Base-by-base conservation (phyloP, 2,888 invertebrate species). In the Sarcophaga rosellei region DNA sequence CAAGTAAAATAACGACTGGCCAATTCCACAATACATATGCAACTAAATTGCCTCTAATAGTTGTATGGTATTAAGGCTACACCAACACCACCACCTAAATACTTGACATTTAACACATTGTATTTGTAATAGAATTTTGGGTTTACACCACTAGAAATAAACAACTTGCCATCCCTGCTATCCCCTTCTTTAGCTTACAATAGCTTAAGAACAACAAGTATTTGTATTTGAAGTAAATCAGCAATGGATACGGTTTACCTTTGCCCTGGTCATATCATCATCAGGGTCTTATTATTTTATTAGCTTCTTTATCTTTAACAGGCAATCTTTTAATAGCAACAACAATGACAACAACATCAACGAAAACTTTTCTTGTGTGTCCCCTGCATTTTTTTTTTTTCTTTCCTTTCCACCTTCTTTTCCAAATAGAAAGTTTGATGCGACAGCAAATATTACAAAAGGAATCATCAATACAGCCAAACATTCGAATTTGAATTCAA, bases 81-180 rank as follows among this genome's bases (percentile, higher is more conserved):
- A 59, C 61, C 21, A 44, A 75, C 25, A 62, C 47, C 25, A 73
- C 81, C 84, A 75, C 72, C 83, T 81, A 81, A 86, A 84, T 81
- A 81, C 86, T 81, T 84, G 86, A 86, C 86, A 86, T 86, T 86
- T 86, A 86, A 84, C 86, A 86, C 86, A 86, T 86, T 81, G 84
- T 81, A 70, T 77, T 77, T 77, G 81, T 86, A 69, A 65, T 53
- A 74, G 72, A 53, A 74, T 80, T 77, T 53, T 1, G 12, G 35
- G 35, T 35, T 35, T 35, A 35, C 10, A 35, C 35, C 35, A 35
- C 8, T 10, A 35, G 8, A 10, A 35, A 35, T 2, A 35, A 35
- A 35, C 2, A 35, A 35, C 35, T 35, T 35, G 17, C 44, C 20
- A 70, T 20, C 45, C 59, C 57, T 57, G 53, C 66, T n/a, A 44